phyloP scores from a whole-genome alignment of 2,113 vertebrate species.

The Muntiacus reevesi region DNA sequence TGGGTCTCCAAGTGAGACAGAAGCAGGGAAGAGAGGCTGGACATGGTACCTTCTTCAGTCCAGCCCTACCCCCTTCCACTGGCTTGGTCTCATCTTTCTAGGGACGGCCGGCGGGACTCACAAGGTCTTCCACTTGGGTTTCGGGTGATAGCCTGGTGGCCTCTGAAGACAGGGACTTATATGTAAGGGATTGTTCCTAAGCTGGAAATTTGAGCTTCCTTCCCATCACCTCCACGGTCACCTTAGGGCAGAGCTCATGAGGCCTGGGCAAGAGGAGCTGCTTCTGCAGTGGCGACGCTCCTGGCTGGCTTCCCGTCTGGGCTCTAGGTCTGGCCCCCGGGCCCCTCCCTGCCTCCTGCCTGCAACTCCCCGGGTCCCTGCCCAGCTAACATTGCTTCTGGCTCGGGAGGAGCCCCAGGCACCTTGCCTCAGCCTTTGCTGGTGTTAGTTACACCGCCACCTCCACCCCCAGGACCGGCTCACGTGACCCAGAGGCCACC shows the following conservation, averaged over 20 bases:
- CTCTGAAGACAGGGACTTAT: not conserved
- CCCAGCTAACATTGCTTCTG: not conserved
- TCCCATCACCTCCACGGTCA: not conserved
- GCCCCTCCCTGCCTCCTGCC: not conserved
- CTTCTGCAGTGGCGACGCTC: not conserved
- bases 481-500: not conserved
- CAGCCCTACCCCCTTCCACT: accelerated
- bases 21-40: not conserved
- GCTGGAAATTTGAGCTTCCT: not conserved
- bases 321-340: not conserved
- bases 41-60: not conserved
- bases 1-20: not conserved
- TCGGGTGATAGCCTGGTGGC: not conserved
- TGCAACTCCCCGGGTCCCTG: not conserved
- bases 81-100: not conserved
- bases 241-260: not conserved
- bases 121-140: not conserved
- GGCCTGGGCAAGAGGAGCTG: not conserved
- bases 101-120: not conserved
- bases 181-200: not conserved
- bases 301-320: not conserved
- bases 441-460: not conserved
- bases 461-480: not conserved
- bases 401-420: not conserved
- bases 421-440: not conserved